These are phyloP conservation scores for Phoeniculus purpureus DNA, from an alignment of 2,797 vertebrate species.

Conservation along the genomic window DNA sequence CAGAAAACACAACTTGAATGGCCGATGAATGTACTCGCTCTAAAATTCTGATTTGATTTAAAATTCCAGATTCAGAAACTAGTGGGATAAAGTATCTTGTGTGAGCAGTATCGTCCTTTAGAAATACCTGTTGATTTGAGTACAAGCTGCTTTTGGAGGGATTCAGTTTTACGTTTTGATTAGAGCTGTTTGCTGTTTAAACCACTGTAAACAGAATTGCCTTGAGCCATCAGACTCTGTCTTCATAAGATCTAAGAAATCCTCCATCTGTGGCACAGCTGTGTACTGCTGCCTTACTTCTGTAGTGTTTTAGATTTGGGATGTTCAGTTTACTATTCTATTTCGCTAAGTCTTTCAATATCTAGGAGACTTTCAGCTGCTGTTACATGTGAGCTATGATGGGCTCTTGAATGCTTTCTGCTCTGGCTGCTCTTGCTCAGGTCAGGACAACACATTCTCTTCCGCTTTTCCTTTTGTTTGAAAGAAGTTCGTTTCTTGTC, in stretches of 20 bases:
- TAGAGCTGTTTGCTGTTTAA: background rate
- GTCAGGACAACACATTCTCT: background rate
- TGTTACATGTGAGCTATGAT: background rate
- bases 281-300: background rate
- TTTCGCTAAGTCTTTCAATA: background rate
- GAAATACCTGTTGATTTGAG: background rate
- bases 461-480: background rate
- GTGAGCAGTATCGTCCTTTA: background rate
- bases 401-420: background rate
- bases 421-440: background rate
- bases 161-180: background rate
- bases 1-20: background rate
- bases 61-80: background rate
- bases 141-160: background rate
- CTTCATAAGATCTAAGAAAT: background rate
- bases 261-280: accelerated
- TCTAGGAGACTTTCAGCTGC: background rate
- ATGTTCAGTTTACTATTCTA: background rate
- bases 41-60: background rate
- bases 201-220: background rate
- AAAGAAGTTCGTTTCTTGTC: background rate
- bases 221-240: background rate
- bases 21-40: background rate
- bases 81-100: background rate
- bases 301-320: background rate